phyloP scores from a whole-genome alignment of 2,888 invertebrate genomes.

The Drosophila aldrichi region DNA sequence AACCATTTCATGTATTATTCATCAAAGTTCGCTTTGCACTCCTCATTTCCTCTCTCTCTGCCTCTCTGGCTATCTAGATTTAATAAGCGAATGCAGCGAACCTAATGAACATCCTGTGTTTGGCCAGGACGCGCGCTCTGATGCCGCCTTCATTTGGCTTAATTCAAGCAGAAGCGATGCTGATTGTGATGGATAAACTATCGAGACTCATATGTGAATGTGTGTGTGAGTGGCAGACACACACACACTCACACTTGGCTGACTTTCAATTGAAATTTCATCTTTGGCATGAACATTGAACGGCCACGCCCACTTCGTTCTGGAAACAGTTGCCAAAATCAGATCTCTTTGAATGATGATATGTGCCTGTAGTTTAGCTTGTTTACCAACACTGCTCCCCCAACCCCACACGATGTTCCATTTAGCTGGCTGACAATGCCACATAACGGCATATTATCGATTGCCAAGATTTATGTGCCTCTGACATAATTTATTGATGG shows the following conservation, averaged over 20 bases:
- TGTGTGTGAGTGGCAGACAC: neutral
- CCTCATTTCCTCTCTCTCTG: conserved; percentile 28
- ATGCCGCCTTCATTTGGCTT: conserved; percentile 49
- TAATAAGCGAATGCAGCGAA: conserved; percentile 75
- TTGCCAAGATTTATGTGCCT: conserved; percentile 6
- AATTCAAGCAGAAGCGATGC: conserved; percentile 78
- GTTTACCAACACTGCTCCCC: conserved; percentile 8
- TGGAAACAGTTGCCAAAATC: conserved; percentile 53
- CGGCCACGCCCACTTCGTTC: conserved; percentile 49
- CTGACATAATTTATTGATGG: conserved; percentile 44
- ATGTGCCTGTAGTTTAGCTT: conserved; percentile 23
- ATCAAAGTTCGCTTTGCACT: conserved; percentile 40
- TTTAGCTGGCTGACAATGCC: neutral
- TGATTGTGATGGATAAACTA: conserved; percentile 82
- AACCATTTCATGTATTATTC: conserved; percentile 74
- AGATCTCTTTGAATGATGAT: conserved; percentile 44
- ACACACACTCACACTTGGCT: conserved; percentile 55
- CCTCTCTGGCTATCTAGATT: conserved; percentile 57
- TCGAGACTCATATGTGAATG: conserved; percentile 30
- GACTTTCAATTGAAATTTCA: conserved; percentile 70
- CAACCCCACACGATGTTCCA: neutral
- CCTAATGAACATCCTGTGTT: conserved; percentile 80
- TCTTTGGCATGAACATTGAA: conserved; percentile 58
- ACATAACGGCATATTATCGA: conserved; percentile 9
- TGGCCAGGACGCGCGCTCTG: conserved; percentile 18